A percentile compares a stretch with the other conserved stretches of the same genome.
These are phyloP conservation scores for Temnothorax nylanderi DNA, from an alignment of 1,140 invertebrate genomes.

Conservation along the genomic window DNA sequence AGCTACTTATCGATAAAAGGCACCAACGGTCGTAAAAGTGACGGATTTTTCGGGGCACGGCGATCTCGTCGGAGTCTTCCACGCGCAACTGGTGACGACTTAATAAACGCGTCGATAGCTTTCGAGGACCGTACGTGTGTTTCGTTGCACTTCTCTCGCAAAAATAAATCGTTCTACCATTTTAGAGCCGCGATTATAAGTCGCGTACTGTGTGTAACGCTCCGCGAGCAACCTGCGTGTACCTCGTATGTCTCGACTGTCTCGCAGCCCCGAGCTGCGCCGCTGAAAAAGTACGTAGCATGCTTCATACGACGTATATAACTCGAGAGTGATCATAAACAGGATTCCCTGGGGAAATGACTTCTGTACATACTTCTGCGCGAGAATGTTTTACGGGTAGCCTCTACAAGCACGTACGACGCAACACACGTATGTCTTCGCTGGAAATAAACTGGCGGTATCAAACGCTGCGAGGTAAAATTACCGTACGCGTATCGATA, in stretches of 20 bases:
- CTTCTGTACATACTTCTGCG: slow-evolving; percentile 57
- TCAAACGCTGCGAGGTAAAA: slow-evolving; percentile 57
- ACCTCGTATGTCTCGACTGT: slow-evolving; percentile 53
- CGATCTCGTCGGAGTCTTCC: slow-evolving; percentile 4
- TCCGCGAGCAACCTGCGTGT: slow-evolving; percentile 33
- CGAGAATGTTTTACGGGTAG: slow-evolving; percentile 63
- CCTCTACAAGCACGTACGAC: slow-evolving; percentile 31
- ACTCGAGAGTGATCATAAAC: slow-evolving; percentile 74
- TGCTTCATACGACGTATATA: slow-evolving; percentile 69
- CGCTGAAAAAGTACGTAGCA: slow-evolving; percentile 51
- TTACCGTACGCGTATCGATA: slow-evolving; percentile 52
- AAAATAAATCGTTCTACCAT: neutral
- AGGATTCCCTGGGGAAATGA: slow-evolving; percentile 73
- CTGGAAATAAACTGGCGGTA: slow-evolving; percentile 45
- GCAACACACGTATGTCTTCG: slow-evolving; percentile 9
- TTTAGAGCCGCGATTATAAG: slow-evolving; percentile 10
- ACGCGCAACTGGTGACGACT: slow-evolving; percentile 55
- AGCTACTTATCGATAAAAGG: slow-evolving; percentile 39
- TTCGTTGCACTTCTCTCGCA: neutral
- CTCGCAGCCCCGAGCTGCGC: slow-evolving; percentile 4
- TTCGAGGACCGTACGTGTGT: neutral
- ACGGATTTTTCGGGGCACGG: slow-evolving; percentile 37
- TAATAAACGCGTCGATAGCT: slow-evolving; percentile 28
- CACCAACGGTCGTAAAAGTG: slow-evolving; percentile 46
- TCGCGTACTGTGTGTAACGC: neutral